These are phyloP conservation scores for Petaurus breviceps DNA, from an alignment of 2,113 vertebrate genomes.

Conservation along the genomic window DNA sequence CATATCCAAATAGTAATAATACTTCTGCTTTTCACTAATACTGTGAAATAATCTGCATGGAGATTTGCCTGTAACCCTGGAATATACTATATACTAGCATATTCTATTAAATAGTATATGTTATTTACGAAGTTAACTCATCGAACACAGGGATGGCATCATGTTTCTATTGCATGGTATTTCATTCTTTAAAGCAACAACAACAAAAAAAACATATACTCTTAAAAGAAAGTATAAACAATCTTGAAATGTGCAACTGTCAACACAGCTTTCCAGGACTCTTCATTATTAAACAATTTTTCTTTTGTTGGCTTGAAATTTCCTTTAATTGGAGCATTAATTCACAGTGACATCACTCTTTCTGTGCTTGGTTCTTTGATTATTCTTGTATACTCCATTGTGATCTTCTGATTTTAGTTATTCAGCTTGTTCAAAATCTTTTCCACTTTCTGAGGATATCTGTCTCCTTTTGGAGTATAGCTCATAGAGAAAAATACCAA, in stretches of 20 bases:
- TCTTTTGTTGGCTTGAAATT: background rate
- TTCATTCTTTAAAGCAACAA: constrained; percentile 34
- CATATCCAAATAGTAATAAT: background rate
- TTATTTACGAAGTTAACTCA: constrained; percentile 44
- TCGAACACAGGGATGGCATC: constrained; percentile 18
- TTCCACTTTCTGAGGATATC: constrained; percentile 49
- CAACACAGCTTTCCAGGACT: constrained; percentile 26
- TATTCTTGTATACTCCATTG: constrained; percentile 66
- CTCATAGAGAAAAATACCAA: constrained; percentile 88
- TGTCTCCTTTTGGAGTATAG: constrained; percentile 76
- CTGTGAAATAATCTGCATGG: constrained; percentile 49
- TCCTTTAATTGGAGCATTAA: constrained; percentile 57
- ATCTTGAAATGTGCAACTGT: constrained; percentile 47
- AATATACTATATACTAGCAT: background rate
- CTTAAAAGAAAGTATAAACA: too few species aligned
- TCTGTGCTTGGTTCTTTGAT: constrained; percentile 63
- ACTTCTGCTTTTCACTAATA: constrained; percentile 32
- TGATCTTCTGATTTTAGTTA: constrained; percentile 82
- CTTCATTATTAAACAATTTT: background rate
- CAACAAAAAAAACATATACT: too few species aligned
- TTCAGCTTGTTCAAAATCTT: too few species aligned
- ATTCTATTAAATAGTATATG: background rate
- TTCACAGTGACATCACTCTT: constrained; percentile 72
- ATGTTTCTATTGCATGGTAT: constrained; percentile 36
- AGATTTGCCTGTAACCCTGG: constrained; percentile 42